These are phyloP conservation scores for Vidua macroura DNA, from an alignment of 2,113 vertebrate genomes.

Conservation along the genomic window DNA sequence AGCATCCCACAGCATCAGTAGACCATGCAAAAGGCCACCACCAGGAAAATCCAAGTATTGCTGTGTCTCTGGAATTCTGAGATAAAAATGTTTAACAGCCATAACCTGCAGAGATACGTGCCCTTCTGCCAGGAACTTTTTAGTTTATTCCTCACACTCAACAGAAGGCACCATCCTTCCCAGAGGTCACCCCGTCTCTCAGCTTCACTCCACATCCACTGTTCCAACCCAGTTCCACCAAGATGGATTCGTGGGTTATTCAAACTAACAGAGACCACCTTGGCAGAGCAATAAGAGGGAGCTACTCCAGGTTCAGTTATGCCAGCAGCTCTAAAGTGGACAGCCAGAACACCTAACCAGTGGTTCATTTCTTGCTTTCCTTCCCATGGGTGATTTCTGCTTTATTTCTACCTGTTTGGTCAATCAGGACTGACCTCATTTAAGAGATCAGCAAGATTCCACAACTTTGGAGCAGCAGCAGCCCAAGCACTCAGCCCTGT, in stretches of 20 bases:
- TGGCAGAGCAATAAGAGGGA: background rate
- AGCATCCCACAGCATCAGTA: background rate
- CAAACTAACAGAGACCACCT: background rate
- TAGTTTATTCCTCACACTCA: background rate
- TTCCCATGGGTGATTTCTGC: background rate
- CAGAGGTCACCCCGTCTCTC: accelerated
- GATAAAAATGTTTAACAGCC: background rate
- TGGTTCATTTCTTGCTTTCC: background rate
- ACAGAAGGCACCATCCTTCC: background rate
- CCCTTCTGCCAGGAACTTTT: background rate
- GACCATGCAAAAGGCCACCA: background rate
- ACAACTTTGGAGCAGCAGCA: background rate
- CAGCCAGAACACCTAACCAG: background rate
- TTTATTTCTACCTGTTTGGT: background rate
- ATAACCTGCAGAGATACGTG: accelerated
- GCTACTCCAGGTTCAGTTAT: background rate
- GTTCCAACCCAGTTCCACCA: background rate
- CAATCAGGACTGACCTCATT: background rate
- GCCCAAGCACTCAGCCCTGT: background rate
- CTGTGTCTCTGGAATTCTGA: background rate
- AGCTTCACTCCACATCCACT: background rate
- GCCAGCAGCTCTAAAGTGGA: background rate
- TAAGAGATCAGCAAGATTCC: background rate
- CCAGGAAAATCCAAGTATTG: background rate
- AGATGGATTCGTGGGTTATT: background rate